phyloP scores from a whole-genome alignment of 2,113 vertebrate species.

The Corapipo altera region DNA sequence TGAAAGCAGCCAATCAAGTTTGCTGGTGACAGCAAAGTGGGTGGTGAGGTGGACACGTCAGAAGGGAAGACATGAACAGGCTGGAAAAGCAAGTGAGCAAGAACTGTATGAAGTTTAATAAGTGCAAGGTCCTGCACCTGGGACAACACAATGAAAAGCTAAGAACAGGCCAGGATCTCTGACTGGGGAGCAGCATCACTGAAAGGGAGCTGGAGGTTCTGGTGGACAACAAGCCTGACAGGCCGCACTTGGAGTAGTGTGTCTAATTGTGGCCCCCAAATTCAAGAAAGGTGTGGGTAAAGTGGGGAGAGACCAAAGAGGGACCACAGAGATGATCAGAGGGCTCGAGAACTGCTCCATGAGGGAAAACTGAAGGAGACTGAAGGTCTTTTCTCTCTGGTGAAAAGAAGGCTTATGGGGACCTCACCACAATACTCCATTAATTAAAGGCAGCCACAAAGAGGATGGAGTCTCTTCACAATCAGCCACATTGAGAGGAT shows the following conservation, averaged over 20 bases:
- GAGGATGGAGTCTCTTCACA: not conserved
- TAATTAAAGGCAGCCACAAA: not conserved
- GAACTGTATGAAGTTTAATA: not conserved
- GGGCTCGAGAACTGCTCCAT: not conserved
- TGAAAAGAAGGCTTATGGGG: not conserved
- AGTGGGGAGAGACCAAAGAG: not conserved
- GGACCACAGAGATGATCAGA: not conserved
- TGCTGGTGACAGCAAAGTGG: not conserved
- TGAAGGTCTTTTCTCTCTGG: not conserved
- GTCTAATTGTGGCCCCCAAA: not conserved
- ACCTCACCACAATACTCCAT: not conserved
- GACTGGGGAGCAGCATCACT: fast-evolving
- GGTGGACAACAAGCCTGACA: not conserved
- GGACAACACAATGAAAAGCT: not conserved
- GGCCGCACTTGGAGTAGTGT: not conserved
- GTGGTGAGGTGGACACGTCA: not conserved
- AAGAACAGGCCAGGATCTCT: not conserved
- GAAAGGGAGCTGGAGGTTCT: not conserved
- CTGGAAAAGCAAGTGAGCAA: not conserved
- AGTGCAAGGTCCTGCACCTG: not conserved
- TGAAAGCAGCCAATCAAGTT: not conserved
- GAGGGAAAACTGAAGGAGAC: not conserved
- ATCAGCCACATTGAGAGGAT: not conserved
- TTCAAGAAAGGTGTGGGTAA: not conserved
- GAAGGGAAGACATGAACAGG: not conserved